phyloP scores from a whole-genome alignment of 1,140 invertebrate species.

The Anastrepha obliqua region DNA sequence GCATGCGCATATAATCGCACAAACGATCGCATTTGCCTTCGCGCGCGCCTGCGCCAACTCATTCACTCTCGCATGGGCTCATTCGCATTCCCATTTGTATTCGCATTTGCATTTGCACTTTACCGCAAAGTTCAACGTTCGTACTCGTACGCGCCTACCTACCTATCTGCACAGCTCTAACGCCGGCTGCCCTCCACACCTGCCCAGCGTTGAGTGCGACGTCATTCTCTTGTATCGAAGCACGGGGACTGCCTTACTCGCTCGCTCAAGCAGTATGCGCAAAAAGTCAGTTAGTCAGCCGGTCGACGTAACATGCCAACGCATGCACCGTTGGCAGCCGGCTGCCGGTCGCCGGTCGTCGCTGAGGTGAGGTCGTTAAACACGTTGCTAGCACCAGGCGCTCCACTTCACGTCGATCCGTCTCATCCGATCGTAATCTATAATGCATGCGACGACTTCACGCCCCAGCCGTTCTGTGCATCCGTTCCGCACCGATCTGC shows the following conservation, averaged over 20 bases:
- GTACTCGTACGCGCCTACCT: conserved; percentile 31
- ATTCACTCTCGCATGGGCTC: conserved; percentile 26
- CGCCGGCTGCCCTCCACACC: conserved; percentile 11
- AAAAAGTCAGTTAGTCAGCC: background rate
- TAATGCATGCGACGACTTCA: conserved; percentile 5
- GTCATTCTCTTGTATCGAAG: background rate
- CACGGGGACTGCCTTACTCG: background rate
- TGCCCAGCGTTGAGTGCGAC: conserved; percentile 22
- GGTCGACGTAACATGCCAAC: conserved; percentile 1
- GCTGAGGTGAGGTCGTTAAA: conserved; percentile 41
- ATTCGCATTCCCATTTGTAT: background rate
- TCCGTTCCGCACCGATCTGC: background rate
- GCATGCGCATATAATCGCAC: background rate
- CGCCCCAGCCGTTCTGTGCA: background rate
- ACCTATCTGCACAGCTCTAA: no score
- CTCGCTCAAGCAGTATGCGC: background rate
- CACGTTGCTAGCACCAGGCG: conserved; percentile 3
- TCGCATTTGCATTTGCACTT: conserved; percentile 38
- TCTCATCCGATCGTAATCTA: conserved; percentile 25
- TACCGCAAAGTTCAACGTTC: conserved; percentile 30
- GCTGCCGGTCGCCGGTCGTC: conserved; percentile 11
- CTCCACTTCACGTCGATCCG: conserved; percentile 11
- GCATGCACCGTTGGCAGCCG: conserved; percentile 25
- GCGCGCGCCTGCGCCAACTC: background rate
- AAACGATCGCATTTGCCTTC: background rate